Conservation (phyloP, 2,113 vertebrate genomes). For the Stictonetta naevosa region DNA sequence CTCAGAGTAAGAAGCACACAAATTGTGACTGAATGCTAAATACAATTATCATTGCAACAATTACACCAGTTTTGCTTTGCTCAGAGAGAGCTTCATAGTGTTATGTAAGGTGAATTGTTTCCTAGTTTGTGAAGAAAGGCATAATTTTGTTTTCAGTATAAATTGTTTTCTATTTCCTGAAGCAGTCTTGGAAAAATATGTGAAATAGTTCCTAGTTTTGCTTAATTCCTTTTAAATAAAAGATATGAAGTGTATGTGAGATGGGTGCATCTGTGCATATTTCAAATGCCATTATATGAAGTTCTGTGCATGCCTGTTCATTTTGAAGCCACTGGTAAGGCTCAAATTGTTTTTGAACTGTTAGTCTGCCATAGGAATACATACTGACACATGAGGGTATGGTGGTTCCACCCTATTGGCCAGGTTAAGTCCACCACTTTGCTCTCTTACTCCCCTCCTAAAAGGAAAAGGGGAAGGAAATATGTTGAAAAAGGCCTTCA, state of each 20-base stretch:
- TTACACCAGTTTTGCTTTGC: neutral
- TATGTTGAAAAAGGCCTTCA: neutral
- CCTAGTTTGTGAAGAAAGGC: neutral
- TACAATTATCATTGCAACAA: neutral
- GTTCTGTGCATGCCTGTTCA: neutral
- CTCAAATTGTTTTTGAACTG: slow-evolving; percentile 16
- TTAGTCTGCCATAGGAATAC: neutral
- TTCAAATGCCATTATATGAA: neutral
- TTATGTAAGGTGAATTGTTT: neutral
- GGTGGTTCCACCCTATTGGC: too few species aligned
- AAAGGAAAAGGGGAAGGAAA: neutral
- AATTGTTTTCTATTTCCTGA: neutral
- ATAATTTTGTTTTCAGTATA: neutral
- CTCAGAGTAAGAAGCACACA: neutral
- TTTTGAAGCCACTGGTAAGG: slow-evolving; percentile 14
- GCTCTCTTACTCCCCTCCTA: too few species aligned
- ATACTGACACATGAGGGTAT: neutral
- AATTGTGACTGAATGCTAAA: slow-evolving; percentile 21
- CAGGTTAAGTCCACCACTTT: too few species aligned
- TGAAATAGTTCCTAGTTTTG: neutral
- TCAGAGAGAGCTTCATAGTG: neutral
- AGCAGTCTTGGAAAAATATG: neutral
- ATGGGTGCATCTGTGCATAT: neutral
- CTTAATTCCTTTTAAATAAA: slow-evolving; percentile 15
- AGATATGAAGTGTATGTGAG: neutral